Evolutionary conservation across 2,888 invertebrate species (phyloP).

Genomic region (Embidobia sp.): DNA sequence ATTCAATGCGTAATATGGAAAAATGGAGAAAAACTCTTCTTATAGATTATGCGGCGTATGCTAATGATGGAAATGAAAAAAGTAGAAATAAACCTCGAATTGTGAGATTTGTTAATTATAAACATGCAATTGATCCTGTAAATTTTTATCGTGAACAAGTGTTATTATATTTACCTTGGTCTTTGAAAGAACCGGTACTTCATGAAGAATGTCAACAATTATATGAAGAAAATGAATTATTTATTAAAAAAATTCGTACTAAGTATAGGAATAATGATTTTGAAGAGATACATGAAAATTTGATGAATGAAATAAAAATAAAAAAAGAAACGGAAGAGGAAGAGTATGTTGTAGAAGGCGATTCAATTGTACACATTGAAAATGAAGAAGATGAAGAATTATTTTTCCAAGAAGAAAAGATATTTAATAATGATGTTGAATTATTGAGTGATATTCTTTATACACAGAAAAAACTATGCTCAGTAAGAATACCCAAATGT

Average conservation of each 20-base stretch:
- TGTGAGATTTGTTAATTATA: slow-evolving; percentile 3
- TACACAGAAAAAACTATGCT: no score
- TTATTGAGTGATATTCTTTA: no score
- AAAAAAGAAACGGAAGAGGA: slow-evolving; percentile 9
- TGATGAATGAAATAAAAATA: background rate
- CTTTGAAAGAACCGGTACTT: background rate
- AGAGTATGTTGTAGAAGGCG: no score
- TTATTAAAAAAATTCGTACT: background rate
- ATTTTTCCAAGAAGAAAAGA: no score
- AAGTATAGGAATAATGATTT: slow-evolving; percentile 13
- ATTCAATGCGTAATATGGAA: background rate
- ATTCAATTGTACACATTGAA: no score
- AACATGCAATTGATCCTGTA: background rate
- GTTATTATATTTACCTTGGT: slow-evolving; percentile 8
- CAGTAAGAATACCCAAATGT: no score
- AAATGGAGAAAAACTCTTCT: background rate
- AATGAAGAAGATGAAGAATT: no score
- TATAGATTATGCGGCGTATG: slow-evolving; percentile 5
- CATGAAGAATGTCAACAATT: background rate
- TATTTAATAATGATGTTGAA: no score
- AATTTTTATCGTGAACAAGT: slow-evolving; percentile 17
- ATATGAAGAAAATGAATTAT: background rate
- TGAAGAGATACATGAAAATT: slow-evolving; percentile 4
- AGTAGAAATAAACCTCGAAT: background rate
- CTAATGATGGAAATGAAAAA: background rate